Base-by-base conservation (phyloP, 1,140 invertebrate species). In the Ceratitis capitata region DNA sequence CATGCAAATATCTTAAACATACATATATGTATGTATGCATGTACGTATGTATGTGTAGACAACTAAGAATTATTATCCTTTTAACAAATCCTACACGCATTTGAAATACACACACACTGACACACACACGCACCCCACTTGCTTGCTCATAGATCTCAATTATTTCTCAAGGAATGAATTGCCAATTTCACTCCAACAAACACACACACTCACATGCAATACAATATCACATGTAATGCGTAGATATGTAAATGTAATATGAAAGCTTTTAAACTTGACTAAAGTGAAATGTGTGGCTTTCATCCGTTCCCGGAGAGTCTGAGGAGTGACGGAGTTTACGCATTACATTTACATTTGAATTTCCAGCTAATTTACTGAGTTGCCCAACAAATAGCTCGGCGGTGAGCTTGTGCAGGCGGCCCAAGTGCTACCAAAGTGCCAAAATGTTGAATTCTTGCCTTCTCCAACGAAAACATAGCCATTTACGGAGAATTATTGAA, bases 61-160 rank as follows among this genome's bases (percentile, higher is more conserved):
- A 3, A 87, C 87, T 86, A 90, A 90, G 89, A 90, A 90, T 88
- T 90, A 90, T 90, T 90, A 89, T 90, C 87, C 89, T 90, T 90
- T 90, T 90, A 90, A 90, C 89, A 90, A 90, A 90, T 90, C 89
- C 88, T 90, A 88, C 89, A 90, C 89, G 88, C 69, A 32, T 78
- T 45, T 14, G 69, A 78, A 47, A 78, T 84, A 53, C 83, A 90
- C 88, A 51, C n/a, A n/a, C n/a, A n/a, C n/a, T n/a, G n/a, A n/a
- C n/a, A n/a, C n/a, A n/a, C n/a, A n/a, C n/a, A n/a, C n/a, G n/a
- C n/a, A n/a, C n/a, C n/a, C 47, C 82, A 56, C 53, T 83, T 90
- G 86, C 89, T 89, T 90, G 88, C 89, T 88, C 89, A 90, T 90
- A 90, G 87, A 90, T 90, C 89, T 90, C 90, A 90, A 90, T 90